Base-by-base conservation (phyloP, 1,140 invertebrate genomes). In the Drosophila funebris region DNA sequence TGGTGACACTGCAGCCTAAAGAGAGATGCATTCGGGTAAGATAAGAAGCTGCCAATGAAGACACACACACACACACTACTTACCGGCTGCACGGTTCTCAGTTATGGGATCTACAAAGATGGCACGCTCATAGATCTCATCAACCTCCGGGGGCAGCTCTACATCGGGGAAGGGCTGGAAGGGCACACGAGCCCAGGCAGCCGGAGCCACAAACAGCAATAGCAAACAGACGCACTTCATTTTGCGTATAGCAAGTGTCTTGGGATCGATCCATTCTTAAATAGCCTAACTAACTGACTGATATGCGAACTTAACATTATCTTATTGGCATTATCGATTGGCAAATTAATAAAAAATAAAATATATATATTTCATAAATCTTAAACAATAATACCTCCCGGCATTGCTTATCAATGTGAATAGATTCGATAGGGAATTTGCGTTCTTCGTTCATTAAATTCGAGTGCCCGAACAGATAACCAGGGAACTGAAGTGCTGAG, bases 1-100 rank as follows among this genome's bases (percentile, higher is more conserved):
- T 84, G 3, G 79, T 73, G 0, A 91, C 78, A 16, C 71, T 79
- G 61, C 90, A 91, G 13, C 43, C 89, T 90, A n/a, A n/a, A n/a
- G n/a, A n/a, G 16, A n/a, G 27, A 31, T 8, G n/a, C n/a, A 33
- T 11, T 33, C 1, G 11, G 8, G 8, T 33, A 3, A 11, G 9
- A 33, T 1, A 33, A n/a, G 31, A 33, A 33, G 31, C 31, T 11
- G 2, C 11, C 11, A 33, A 33, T 3, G 8, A 9, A 9, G 7
- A 56, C 22, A 24, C 11, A 27, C 9, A 54, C 4, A 27, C 6
- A 14, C 9, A 37, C 2, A 5, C 0, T 36, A 61, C 75, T 39
- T 11, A 83, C 80, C 82, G 9, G 71, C 70, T 8, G 74, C 67
- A 57, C 82, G 82, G 1, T 27, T 39, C n/a, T 85, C 61, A 0